Base-by-base conservation (phyloP, 2,888 invertebrate genomes). In the Lymantria dispar region DNA sequence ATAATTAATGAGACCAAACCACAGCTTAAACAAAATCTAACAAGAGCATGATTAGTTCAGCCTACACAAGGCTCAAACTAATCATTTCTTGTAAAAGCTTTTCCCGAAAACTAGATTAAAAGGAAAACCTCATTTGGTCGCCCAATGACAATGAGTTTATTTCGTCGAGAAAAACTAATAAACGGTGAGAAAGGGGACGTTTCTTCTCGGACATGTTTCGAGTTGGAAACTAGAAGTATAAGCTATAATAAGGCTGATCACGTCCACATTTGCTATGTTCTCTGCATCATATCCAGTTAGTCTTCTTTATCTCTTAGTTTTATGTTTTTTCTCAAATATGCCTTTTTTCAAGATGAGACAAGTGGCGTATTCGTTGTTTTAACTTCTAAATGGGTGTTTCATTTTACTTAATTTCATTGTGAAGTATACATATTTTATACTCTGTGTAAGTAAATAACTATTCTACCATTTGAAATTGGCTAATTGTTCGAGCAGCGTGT, bases 101-200 rank as follows among this genome's bases (percentile, higher is more conserved):
- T 40, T 60, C 58, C 65, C 61, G 66, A 69, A 69, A 74, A 70
- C 58, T 59, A 68, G 64, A 72, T 73, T 71, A 68, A 72, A 63
- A 64, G 64, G 61, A 62, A 64, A 68, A 64, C 64, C 69, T 70
- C 67, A 68, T 70, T 68, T 66, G 58, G 43, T 48, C 48, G 54
- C 49, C 62, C 69, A 66, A 72, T 70, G 70, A 72, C 74, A 72
- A 72, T 71, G 73, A 72, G 65, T 65, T 64, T 73, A 72, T 73
- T 76, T 64, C 63, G 57, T 65, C 67, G 62, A 70, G 71, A 74
- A 68, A 74, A 78, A 78, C 72, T 78, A 77, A 77, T 76, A 78
- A 78, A 58, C 64, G 60, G 56, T 63, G 61, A 62, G 68, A 69
- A 42, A 70, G 71, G 68, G 62, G 65, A 68, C 70, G 68, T 73